Base-by-base conservation (phyloP, 2,888 invertebrate genomes). In the Apamea crenata region DNA sequence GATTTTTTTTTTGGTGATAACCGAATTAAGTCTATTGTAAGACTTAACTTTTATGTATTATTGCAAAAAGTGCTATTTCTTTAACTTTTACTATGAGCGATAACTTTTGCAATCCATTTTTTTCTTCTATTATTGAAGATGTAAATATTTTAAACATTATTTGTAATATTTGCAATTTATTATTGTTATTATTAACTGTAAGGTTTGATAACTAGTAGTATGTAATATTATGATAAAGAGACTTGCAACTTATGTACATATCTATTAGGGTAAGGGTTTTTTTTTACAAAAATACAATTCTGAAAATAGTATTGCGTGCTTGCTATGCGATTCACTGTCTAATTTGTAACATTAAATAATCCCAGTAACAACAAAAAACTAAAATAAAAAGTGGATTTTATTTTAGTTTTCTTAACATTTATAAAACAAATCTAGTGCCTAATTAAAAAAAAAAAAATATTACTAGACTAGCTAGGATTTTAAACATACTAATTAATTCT, bases 241-340 rank as follows among this genome's bases (percentile, higher is more conserved):
- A 96, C 96, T 96, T 95, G 94, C 94, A 95, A 95, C 94, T 94
- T 95, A 92, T 96, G 97, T 96, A 96, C 96, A 97, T 97, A 96
- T 96, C 96, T 96, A 92, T 92, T 96, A 96, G 96, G 93, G 83
- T 96, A 96, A 96, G 96, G 90, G 89, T 90, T 93, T 94, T 93
- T 53, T 90, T 82, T 91, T 90, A 84, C 87, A 88, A 90, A 91
- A 89, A 90, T 87, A 88, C 81, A 89, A 76, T 82, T 85, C 80
- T 87, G 78, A 85, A 74, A 86, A 84, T 81, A 87, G 78, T 76
- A 76, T 74, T 80, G 74, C 87, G 87, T 87, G 69, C 90, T 92
- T 90, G 90, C 89, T 90, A 87, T 90, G 89, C 77, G 14, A 32
- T 70, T 25, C 29, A 36, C 61, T 71, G n/a, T 40, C 53, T 40